phyloP scores from a whole-genome alignment of 1,140 invertebrate genomes.

The Carposina sasakii region DNA sequence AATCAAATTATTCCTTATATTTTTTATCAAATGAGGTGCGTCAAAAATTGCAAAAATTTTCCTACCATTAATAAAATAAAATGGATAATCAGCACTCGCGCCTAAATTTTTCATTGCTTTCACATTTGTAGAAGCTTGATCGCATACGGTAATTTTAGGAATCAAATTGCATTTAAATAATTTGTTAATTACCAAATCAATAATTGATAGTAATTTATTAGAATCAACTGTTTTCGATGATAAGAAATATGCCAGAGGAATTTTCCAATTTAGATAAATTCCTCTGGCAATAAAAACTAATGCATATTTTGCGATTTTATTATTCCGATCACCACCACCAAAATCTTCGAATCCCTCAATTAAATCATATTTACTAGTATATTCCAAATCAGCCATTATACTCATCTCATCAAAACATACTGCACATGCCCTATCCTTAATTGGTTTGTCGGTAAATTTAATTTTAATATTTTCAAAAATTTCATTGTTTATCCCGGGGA shows the following conservation, averaged over 20 bases:
- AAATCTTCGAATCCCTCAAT: constrained; percentile 23
- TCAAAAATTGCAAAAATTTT: constrained; percentile 17
- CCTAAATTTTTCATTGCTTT: constrained; percentile 11
- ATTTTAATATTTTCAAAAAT: constrained; percentile 15
- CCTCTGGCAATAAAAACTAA: constrained; percentile 19
- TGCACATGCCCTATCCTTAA: constrained; percentile 14
- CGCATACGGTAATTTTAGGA: constrained; percentile 13
- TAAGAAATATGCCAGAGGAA: constrained; percentile 12
- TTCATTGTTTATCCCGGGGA: constrained; percentile 13
- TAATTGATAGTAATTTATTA: constrained; percentile 2
- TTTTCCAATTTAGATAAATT: constrained; percentile 14
- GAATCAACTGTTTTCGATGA: constrained; percentile 7
- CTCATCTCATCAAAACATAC: constrained; percentile 19
- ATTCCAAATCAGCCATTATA: constrained; percentile 18
- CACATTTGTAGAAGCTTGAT: constrained; percentile 12
- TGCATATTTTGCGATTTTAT: constrained; percentile 12
- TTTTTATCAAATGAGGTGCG: constrained; percentile 18
- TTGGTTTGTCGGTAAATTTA: constrained; percentile 13
- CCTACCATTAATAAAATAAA: constrained; percentile 12
- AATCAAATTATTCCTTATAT: constrained; percentile 15
- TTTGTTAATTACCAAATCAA: constrained; percentile 10
- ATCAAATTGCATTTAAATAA: constrained; percentile 9
- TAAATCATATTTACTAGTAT: constrained; percentile 18
- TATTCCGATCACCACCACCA: constrained; percentile 11
- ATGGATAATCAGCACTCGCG: constrained; percentile 10